These are phyloP conservation scores for Paragorgia papillata DNA, from an alignment of 92 coral and sea anemone species.

Conservation along the genomic window DNA sequence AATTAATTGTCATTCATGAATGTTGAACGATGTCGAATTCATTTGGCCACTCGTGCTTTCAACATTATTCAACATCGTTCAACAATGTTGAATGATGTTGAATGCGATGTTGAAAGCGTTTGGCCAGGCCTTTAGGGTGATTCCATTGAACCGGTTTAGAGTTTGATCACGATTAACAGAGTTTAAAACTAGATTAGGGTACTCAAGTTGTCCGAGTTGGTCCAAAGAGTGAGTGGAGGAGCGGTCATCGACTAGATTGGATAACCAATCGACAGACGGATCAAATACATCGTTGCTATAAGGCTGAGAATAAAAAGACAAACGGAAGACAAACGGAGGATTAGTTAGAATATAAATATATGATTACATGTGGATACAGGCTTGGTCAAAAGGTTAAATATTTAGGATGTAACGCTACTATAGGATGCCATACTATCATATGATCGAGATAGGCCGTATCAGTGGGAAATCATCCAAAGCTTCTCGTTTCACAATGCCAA, in stretches of 20 bases:
- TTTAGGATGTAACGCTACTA: background rate
- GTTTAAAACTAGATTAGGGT: background rate
- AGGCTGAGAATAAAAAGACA: slow-evolving; percentile 44
- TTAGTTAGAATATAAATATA: too few species aligned
- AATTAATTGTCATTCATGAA: too few species aligned
- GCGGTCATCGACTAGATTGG: slow-evolving; percentile 84
- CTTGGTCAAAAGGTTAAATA: background rate
- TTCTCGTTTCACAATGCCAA: slow-evolving; percentile 34
- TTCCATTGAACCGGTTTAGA: slow-evolving; percentile 22
- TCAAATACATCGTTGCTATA: slow-evolving; percentile 73
- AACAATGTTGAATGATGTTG: too few species aligned
- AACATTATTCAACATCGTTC: too few species aligned
- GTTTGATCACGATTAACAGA: slow-evolving; percentile 30
- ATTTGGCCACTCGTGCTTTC: too few species aligned
- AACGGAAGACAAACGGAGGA: background rate
- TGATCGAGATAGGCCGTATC: slow-evolving; percentile 27
- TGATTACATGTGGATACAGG: too few species aligned
- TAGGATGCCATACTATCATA: slow-evolving; percentile 5
- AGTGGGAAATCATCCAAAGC: slow-evolving; percentile 23
- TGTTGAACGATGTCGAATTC: too few species aligned
- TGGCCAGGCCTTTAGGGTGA: too few species aligned
- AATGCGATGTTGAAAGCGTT: too few species aligned
- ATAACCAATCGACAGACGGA: slow-evolving; percentile 94
- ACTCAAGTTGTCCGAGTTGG: slow-evolving; percentile 5
- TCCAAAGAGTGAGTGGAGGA: slow-evolving; percentile 53